These are phyloP conservation scores for Colletes latitarsis DNA, from an alignment of 1,140 invertebrate species.

Conservation along the genomic window DNA sequence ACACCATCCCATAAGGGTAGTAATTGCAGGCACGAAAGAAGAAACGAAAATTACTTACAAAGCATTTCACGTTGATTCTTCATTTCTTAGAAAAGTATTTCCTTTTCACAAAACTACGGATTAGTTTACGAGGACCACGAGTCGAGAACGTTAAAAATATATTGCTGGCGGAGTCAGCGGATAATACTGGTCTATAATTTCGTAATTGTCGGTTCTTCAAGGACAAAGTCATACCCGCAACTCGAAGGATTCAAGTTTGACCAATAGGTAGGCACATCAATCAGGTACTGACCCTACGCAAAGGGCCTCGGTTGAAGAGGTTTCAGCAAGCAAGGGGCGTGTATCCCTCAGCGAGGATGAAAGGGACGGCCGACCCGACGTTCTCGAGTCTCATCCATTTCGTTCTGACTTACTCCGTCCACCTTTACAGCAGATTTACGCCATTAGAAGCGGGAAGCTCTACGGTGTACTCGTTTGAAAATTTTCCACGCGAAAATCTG, in stretches of 20 bases:
- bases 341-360: constrained; percentile 56
- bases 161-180: neutral
- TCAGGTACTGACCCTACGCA: constrained; percentile 41
- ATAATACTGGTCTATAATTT: constrained; percentile 10
- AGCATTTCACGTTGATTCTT: no score
- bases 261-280: constrained; percentile 19
- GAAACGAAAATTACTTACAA: no score
- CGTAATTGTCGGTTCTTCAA: constrained; percentile 22
- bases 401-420: constrained; percentile 19
- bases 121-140: no score
- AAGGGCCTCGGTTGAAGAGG: constrained; percentile 41
- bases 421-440: constrained; percentile 33
- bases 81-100: no score
- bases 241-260: neutral
- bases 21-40: no score
- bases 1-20: no score
- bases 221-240: constrained; percentile 9
- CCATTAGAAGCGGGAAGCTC: neutral
- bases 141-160: no score
- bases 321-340: constrained; percentile 42
- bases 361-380: constrained; percentile 40
- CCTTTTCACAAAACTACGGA: no score
- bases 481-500: neutral
- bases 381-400: constrained; percentile 23
- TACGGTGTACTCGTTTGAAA: neutral